These are phyloP conservation scores for Hemitrygon akajei DNA, from an alignment of 2,797 vertebrate species.

Conservation along the genomic window DNA sequence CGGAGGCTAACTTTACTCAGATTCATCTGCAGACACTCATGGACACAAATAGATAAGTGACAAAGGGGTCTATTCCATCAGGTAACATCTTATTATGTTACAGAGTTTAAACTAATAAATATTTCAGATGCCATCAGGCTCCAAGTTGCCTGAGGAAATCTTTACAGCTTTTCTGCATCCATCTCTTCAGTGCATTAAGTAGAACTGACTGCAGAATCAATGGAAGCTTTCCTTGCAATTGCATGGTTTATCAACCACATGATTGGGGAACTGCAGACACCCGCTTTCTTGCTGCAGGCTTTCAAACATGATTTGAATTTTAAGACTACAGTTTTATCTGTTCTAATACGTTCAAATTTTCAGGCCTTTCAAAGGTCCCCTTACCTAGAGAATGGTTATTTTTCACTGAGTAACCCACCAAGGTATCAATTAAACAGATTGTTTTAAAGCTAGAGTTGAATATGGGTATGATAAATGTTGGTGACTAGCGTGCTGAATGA, in stretches of 20 bases:
- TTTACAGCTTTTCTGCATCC: slow-evolving; percentile 17
- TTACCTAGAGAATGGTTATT: background rate
- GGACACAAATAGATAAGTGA: background rate
- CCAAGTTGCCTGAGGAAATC: slow-evolving; percentile 24
- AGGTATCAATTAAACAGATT: background rate
- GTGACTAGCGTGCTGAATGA: background rate
- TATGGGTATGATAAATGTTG: slow-evolving; percentile 3
- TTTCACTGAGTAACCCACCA: background rate
- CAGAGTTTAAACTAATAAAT: slow-evolving; percentile 31
- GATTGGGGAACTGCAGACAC: slow-evolving; percentile 30
- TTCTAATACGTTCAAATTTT: too few relatives aligned
- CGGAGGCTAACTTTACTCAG: background rate
- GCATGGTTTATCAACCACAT: slow-evolving; percentile 43
- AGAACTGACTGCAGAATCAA: slow-evolving; percentile 42
- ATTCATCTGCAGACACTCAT: background rate
- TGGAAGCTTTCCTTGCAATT: slow-evolving; percentile 39
- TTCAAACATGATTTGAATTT: background rate
- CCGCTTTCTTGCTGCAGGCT: slow-evolving; percentile 18
- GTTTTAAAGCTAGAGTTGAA: background rate
- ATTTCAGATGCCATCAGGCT: slow-evolving; percentile 21
- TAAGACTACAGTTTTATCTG: background rate
- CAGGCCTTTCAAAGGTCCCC: background rate
- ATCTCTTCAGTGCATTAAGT: slow-evolving; percentile 12
- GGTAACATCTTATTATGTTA: slow-evolving; percentile 13
- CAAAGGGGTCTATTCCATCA: slow-evolving; percentile 18